Evolutionary conservation across 2,797 vertebrate species (phyloP).

Genomic region (Okamejei kenojei): DNA sequence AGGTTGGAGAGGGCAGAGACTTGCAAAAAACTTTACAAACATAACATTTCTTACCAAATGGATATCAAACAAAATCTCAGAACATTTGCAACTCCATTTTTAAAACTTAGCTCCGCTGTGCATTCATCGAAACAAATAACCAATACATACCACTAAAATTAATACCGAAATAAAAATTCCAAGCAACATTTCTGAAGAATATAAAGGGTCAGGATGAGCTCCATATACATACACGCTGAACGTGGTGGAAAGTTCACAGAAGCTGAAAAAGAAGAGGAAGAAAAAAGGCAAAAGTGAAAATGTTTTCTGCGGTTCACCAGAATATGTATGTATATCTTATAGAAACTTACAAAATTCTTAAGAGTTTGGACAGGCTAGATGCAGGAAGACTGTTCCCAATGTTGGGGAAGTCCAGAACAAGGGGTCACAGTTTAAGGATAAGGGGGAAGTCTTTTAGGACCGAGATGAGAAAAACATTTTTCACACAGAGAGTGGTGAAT

Average conservation of each 20-base stretch:
- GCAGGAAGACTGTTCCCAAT: no score
- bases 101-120: not conserved
- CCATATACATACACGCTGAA: slow-evolving; percentile 50
- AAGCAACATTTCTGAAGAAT: accelerated
- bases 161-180: not conserved
- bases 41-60: not conserved
- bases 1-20: not conserved
- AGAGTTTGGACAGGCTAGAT: no score
- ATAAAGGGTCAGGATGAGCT: not conserved
- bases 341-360: no score
- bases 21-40: not conserved
- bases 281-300: not conserved
- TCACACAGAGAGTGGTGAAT: no score
- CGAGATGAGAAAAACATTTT: no score
- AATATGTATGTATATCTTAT: no score
- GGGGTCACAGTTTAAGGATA: no score
- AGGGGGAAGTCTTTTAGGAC: no score
- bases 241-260: slow-evolving; percentile 44
- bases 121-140: not conserved
- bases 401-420: no score
- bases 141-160: not conserved
- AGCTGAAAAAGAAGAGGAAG: slow-evolving; percentile 40
- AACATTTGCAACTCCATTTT: not conserved
- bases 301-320: not conserved
- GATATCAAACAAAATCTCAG: not conserved